These are phyloP conservation scores for Girardia tigrina DNA, from an alignment of 2,888 invertebrate species.

Conservation along the genomic window DNA sequence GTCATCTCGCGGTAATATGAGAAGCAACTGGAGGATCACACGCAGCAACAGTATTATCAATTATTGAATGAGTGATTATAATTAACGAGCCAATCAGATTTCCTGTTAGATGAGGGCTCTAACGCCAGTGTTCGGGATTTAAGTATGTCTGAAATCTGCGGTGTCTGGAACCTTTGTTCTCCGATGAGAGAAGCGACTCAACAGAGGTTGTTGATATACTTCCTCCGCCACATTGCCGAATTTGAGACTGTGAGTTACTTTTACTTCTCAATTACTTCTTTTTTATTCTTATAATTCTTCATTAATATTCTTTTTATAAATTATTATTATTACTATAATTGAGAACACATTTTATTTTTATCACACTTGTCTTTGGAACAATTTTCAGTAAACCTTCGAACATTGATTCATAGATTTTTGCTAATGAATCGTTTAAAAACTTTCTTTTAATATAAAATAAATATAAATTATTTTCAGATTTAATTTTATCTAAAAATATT, in stretches of 20 bases:
- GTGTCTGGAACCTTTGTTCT: background rate
- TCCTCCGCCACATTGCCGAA: background rate
- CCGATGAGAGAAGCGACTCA: background rate
- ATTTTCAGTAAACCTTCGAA: too few relatives aligned
- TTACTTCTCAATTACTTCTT: too few relatives aligned
- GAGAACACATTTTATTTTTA: too few relatives aligned
- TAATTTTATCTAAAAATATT: too few relatives aligned
- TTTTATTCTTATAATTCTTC: too few relatives aligned
- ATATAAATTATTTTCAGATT: too few relatives aligned
- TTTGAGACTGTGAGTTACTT: background rate
- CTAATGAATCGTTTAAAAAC: too few relatives aligned
- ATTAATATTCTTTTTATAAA: background rate
- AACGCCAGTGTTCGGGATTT: background rate
- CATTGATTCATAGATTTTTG: too few relatives aligned
- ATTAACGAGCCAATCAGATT: too few relatives aligned
- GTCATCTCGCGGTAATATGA: background rate
- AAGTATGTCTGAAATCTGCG: background rate
- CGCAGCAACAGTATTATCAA: background rate
- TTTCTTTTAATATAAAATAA: too few relatives aligned
- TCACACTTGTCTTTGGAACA: too few relatives aligned
- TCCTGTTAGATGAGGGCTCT: background rate
- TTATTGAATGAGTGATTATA: too few relatives aligned
- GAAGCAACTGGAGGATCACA: background rate
- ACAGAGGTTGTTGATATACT: background rate
- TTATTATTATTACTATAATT: background rate